phyloP scores from a whole-genome alignment of 2,888 invertebrate genomes.

The Dugesia japonica region DNA sequence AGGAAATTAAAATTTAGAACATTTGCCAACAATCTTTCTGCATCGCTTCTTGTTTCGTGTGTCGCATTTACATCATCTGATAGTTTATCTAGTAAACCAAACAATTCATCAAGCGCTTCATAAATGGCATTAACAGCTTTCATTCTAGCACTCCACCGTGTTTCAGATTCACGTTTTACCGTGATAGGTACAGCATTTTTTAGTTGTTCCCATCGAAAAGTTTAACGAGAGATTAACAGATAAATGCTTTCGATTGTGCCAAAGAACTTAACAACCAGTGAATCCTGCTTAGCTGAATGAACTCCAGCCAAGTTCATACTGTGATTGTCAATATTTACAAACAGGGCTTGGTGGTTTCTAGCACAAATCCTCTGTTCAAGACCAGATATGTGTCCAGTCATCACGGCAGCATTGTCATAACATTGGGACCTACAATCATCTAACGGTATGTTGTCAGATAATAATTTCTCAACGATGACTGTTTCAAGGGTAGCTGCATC shows the following conservation, averaged over 20 bases:
- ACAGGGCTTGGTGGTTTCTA: background rate
- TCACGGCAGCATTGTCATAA: background rate
- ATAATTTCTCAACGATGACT: background rate
- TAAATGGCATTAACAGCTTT: background rate
- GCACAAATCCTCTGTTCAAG: no score
- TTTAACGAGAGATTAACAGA: background rate
- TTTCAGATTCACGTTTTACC: background rate
- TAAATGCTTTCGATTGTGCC: background rate
- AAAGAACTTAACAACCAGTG: background rate
- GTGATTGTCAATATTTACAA: background rate
- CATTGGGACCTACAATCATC: background rate
- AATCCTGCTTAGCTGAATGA: background rate
- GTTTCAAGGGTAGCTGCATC: no score
- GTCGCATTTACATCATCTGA: background rate
- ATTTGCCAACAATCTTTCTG: background rate
- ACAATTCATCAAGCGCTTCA: background rate
- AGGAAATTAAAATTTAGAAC: background rate
- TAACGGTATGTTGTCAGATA: background rate
- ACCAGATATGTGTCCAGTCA: conserved; percentile 1
- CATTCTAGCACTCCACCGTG: background rate
- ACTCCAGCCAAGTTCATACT: conserved; percentile 1
- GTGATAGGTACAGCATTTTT: background rate
- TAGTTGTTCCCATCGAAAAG: background rate
- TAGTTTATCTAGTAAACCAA: background rate
- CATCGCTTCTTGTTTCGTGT: background rate